phyloP scores from a whole-genome alignment of 2,888 invertebrate genomes.

The Noctua pronuba region DNA sequence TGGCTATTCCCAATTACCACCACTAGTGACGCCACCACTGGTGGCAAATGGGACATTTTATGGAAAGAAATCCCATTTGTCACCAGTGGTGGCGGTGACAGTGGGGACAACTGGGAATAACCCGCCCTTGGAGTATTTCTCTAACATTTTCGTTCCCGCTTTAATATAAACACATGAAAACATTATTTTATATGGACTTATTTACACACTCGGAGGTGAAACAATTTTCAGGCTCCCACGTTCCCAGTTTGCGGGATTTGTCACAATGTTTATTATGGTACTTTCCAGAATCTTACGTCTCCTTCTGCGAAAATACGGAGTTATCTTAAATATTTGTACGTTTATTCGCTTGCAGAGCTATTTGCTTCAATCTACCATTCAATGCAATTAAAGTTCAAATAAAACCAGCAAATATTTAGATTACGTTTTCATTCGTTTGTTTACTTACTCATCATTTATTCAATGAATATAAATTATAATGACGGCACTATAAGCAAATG shows the following conservation, averaged over 20 bases:
- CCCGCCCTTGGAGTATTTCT: conserved; percentile 3
- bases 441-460: conserved; percentile 12
- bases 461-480: conserved; percentile 6
- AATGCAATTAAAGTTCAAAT: conserved; percentile 20
- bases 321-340: conserved; percentile 19
- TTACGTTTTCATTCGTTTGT: conserved; percentile 31
- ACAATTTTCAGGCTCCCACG: conserved; percentile 28
- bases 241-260: conserved; percentile 27
- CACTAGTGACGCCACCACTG: too few relatives aligned
- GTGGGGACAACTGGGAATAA: too few relatives aligned
- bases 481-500: background rate
- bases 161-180: conserved; percentile 18
- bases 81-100: too few relatives aligned
- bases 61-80: too few relatives aligned
- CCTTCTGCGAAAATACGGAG: conserved; percentile 7
- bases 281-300: conserved; percentile 9
- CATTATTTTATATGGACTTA: conserved; percentile 31
- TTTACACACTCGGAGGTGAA: conserved; percentile 25
- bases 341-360: background rate
- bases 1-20: too few relatives aligned
- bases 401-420: background rate
- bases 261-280: conserved; percentile 38
- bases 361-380: background rate
- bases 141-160: conserved; percentile 19
- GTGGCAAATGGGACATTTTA: too few relatives aligned